Conservation (phyloP, 2,888 invertebrate species). For the Amiota mariae region DNA sequence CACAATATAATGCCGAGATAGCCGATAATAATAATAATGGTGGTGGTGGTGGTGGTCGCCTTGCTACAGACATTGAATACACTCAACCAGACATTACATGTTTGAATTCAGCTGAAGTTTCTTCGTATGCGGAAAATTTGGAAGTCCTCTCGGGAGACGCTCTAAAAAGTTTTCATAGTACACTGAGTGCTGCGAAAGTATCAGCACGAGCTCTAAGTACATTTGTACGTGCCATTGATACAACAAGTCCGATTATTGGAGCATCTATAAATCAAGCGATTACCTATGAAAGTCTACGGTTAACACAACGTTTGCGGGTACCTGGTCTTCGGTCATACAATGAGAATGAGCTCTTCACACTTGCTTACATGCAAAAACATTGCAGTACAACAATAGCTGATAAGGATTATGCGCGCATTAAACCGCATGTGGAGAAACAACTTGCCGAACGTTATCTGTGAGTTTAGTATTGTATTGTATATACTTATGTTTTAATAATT, state of each 20-base stretch:
- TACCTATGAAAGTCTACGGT: constrained; percentile 65
- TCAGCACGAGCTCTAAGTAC: constrained; percentile 66
- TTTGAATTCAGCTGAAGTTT: constrained; percentile 51
- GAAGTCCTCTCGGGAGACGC: constrained; percentile 58
- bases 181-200: constrained; percentile 68
- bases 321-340: constrained; percentile 70
- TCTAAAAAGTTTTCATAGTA: constrained; percentile 66
- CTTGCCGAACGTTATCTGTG: constrained; percentile 71
- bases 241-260: constrained; percentile 65
- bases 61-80: constrained; percentile 53
- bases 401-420: constrained; percentile 70
- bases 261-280: constrained; percentile 65
- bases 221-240: constrained; percentile 67
- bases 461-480: constrained; percentile 39
- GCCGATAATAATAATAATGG: constrained; percentile 45
- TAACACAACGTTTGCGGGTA: constrained; percentile 65
- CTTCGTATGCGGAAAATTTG: constrained; percentile 52
- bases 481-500: too few relatives aligned
- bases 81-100: constrained; percentile 62
- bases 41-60: constrained; percentile 9
- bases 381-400: constrained; percentile 71
- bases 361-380: constrained; percentile 72
- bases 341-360: constrained; percentile 71
- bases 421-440: constrained; percentile 71
- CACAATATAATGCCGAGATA: constrained; percentile 68